Conservation (phyloP, 2,888 invertebrate species). For the Drosophila merina region DNA sequence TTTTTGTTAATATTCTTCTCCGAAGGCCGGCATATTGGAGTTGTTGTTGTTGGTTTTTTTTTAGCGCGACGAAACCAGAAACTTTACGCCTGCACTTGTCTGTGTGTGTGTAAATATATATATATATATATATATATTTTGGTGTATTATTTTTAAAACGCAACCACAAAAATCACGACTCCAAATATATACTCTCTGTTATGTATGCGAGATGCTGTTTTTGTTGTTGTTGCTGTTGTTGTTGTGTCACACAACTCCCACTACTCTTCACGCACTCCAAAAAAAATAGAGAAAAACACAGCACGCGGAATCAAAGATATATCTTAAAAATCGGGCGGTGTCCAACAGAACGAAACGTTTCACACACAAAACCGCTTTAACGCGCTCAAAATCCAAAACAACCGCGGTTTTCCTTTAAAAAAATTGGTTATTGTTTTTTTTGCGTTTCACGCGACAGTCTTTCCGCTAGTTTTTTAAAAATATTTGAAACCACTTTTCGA, state of each 20-base stretch:
- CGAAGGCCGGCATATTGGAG: constrained; percentile 66
- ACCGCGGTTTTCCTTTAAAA: not conserved
- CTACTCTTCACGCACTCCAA: not conserved
- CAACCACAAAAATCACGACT: constrained; percentile 22
- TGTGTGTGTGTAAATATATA: constrained; percentile 36
- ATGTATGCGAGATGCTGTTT: not conserved
- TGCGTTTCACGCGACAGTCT: not conserved
- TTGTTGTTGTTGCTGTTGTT: not conserved
- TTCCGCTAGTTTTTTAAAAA: not conserved
- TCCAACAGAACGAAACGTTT: too few relatives aligned
- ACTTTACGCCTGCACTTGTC: constrained; percentile 24
- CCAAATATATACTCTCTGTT: not conserved
- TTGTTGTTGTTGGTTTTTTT: constrained; percentile 34
- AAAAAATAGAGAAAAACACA: not conserved
- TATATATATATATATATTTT: constrained; percentile 24
- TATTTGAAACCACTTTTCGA: constrained; percentile 1
- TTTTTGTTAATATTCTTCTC: constrained; percentile 64
- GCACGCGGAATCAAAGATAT: not conserved
- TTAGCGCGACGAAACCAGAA: constrained; percentile 62
- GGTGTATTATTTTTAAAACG: constrained; percentile 41
- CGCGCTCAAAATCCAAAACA: not conserved
- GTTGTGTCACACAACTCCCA: not conserved
- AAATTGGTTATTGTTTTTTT: too few relatives aligned
- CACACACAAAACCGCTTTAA: not conserved
- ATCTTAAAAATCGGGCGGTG: not conserved